Conservation (phyloP, 2,113 vertebrate genomes). For the Naja naja region DNA sequence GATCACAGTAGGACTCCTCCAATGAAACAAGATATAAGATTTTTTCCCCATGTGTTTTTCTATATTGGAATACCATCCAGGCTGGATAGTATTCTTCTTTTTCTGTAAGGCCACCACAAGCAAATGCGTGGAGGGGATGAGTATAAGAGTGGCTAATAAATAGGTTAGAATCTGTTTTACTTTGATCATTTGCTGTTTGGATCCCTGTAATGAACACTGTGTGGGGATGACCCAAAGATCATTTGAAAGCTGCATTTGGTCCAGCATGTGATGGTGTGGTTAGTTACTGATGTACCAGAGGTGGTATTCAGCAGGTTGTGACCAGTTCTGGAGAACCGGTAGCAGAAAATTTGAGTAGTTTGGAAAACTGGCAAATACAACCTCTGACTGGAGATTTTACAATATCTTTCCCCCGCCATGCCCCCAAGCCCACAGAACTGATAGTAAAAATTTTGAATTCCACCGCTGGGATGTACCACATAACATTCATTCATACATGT, state of each 20-base stretch:
- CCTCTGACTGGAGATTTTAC: no score
- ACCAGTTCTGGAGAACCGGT: no score
- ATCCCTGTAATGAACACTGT: background rate
- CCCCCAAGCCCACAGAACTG: no score
- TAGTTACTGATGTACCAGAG: no score
- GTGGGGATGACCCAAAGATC: background rate
- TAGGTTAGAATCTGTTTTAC: background rate
- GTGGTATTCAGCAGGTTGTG: no score
- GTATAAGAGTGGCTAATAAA: background rate
- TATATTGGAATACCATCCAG: background rate
- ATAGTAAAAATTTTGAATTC: no score
- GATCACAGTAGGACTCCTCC: background rate
- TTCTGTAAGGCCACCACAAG: background rate
- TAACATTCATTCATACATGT: background rate
- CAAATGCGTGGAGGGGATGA: background rate
- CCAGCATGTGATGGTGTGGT: background rate
- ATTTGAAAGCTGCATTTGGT: background rate
- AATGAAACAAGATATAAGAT: background rate
- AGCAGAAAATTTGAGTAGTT: no score
- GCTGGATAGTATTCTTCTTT: background rate
- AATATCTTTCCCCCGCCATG: no score
- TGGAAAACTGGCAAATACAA: no score
- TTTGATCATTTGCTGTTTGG: background rate
- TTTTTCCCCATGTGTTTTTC: background rate
- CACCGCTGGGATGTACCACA: background rate